phyloP scores from a whole-genome alignment of 2,888 invertebrate species.

The Oxytorus armatus region DNA sequence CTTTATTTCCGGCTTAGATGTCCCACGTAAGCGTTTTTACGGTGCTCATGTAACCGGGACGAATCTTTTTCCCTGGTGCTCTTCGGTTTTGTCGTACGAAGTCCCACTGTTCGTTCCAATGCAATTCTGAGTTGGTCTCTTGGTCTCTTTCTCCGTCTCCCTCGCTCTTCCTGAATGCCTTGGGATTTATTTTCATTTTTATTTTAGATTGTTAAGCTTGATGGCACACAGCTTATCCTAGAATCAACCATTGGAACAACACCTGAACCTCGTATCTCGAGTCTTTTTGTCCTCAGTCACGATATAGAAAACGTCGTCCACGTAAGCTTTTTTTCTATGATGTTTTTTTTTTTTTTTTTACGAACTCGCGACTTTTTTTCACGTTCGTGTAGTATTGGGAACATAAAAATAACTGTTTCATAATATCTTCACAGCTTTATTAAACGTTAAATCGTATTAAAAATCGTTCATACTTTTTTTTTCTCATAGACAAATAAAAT shows the following conservation, averaged over 20 bases:
- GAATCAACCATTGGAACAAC: neutral
- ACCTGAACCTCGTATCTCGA: neutral
- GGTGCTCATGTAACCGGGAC: neutral
- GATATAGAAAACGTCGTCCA: neutral
- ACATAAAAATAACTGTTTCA: no score
- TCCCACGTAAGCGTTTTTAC: constrained; percentile 49
- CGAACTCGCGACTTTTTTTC: no score
- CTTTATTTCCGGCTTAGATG: constrained; percentile 36
- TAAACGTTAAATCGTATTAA: no score
- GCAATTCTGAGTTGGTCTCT: neutral
- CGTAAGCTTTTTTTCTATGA: no score
- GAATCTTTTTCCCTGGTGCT: constrained; percentile 22
- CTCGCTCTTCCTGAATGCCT: neutral
- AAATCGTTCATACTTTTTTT: no score
- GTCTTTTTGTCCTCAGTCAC: neutral
- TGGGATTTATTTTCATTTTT: constrained; percentile 1
- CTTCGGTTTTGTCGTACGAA: constrained; percentile 11
- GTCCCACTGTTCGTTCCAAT: constrained; percentile 4
- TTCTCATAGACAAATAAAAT: no score
- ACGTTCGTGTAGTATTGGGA: no score
- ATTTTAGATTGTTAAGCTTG: constrained; percentile 24
- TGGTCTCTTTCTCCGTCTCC: neutral
- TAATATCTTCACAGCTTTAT: no score
- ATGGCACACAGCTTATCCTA: neutral
- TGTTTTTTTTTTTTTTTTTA: no score